Evolutionary conservation across 2,113 vertebrate species (phyloP).

Genomic region (Ginglymostoma cirratum): DNA sequence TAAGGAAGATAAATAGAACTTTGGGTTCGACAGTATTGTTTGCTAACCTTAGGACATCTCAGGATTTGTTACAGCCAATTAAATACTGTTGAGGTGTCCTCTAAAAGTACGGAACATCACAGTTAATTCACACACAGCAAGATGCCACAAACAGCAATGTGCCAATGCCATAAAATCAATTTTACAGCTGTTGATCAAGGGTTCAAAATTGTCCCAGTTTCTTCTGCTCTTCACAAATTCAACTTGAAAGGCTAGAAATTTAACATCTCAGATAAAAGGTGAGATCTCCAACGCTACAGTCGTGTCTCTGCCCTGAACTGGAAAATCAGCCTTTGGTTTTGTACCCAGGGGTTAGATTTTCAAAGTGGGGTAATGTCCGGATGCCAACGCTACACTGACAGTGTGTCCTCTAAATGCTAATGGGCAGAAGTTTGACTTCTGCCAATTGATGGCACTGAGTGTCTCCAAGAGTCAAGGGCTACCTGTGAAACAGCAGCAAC

Average conservation of each 20-base stretch:
- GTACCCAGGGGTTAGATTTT: neutral
- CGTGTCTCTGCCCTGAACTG: neutral
- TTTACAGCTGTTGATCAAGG: neutral
- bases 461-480: neutral
- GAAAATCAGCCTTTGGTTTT: neutral
- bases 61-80: neutral
- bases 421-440: neutral
- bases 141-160: too few species aligned
- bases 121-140: neutral
- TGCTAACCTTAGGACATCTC: neutral
- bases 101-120: neutral
- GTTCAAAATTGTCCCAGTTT: neutral
- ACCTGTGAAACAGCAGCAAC: neutral
- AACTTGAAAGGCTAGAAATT: neutral
- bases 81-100: neutral
- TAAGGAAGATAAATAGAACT: neutral
- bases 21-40: neutral
- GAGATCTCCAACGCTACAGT: neutral
- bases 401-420: neutral
- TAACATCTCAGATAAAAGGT: neutral
- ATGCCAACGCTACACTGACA: neutral
- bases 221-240: neutral
- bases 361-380: neutral
- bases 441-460: neutral
- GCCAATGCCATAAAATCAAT: neutral